Base-by-base conservation (phyloP, 2,888 invertebrate genomes). In the Eustalomyia histrio region DNA sequence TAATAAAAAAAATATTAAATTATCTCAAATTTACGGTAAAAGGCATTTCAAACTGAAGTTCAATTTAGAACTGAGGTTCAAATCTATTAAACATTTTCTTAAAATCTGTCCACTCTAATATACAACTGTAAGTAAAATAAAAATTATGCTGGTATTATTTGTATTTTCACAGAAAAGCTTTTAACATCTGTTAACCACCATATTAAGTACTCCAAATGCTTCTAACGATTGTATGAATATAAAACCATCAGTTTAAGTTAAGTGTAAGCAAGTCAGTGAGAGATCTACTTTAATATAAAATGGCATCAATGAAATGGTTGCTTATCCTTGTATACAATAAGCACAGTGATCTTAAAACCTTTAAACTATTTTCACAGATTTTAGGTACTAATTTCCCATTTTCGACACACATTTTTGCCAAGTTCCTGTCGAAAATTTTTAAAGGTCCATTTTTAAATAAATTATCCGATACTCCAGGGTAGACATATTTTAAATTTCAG, bases 151-250 rank as follows among this genome's bases (percentile, higher is more conserved):
- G 60, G 43, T 14, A 47, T n/a, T n/a, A 47, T 7, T 18, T 60
- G 21, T 61, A 16, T 64, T 50, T 64, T 14, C 17, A 29, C 50
- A 47, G 43, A 64, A 64, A 50, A 64, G 47, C 29, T 64, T 50
- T 64, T 29, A 50, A 50, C 63, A 64, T 64, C 50, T 64, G 63
- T 50, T 64, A 64, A 64, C 63, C 63, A 50, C 63, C 63, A 29
- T 50, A 17, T 29, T 50, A 47, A 64, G 29, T 50, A 64, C 12
- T 29, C 9, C 29, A 64, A 63, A 50, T 64, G 63, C 17, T 14
- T 17, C 50, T 64, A 50, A 29, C 50, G 63, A 50, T 17, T 50
- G 17, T 17, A 50, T 16, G 63, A 50, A 64, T 50, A 17, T 50
- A 12, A n/a, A 21, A 63, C 63, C 50, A 50, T 50, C 47, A 64